These are phyloP conservation scores for Ceratotherium simum DNA, from an alignment of 2,113 vertebrate genomes.

Conservation along the genomic window DNA sequence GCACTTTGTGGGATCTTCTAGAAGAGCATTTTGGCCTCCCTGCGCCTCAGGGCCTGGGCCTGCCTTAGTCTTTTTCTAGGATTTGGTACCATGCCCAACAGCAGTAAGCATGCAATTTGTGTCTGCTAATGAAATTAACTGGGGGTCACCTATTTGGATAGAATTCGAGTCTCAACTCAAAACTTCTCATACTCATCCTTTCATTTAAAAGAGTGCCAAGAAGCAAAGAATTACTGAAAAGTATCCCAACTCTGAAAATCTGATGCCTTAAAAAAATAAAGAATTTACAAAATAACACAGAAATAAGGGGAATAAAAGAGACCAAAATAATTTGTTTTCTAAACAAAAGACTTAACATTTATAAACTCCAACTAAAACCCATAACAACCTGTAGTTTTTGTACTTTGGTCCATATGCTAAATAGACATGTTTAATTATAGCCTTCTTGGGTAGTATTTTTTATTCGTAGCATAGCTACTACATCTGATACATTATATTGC, in stretches of 20 bases:
- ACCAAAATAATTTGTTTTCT: not conserved
- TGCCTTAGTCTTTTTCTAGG: not conserved
- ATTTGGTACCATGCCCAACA: not conserved
- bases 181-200: not conserved
- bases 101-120: not conserved
- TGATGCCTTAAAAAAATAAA: not conserved
- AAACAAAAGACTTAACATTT: not conserved
- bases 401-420: not conserved
- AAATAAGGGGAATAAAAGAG: not conserved
- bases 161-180: not conserved
- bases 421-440: not conserved
- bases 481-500: not conserved
- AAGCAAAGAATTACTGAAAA: not conserved
- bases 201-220: not conserved
- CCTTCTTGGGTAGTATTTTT: not conserved
- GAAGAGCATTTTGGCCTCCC: not conserved
- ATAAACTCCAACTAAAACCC: not conserved
- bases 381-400: not conserved
- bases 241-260: constrained; percentile 41
- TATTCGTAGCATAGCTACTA: not conserved
- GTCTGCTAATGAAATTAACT: not conserved
- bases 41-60: not conserved
- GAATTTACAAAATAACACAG: not conserved
- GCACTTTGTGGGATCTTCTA: not conserved
- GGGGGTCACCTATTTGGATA: not conserved